Conservation (phyloP, 2,888 invertebrate species). For the Meteorus cinctellus region DNA sequence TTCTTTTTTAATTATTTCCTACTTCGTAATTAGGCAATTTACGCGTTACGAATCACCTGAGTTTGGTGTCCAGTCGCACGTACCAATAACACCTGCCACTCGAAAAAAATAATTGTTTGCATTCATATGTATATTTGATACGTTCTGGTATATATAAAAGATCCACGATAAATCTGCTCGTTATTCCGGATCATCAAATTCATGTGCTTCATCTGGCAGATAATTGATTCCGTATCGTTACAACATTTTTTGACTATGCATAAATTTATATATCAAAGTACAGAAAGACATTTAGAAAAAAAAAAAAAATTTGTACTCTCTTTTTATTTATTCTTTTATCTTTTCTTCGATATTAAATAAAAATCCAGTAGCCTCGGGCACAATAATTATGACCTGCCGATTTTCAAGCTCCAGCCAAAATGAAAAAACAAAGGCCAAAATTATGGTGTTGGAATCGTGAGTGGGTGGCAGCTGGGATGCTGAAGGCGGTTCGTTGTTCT, state of each 20-base stretch:
- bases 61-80: slow-evolving; percentile 64
- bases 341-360: neutral
- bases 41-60: slow-evolving; percentile 60
- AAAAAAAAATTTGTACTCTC: neutral
- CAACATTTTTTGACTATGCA: neutral
- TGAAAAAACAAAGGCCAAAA: slow-evolving; percentile 9
- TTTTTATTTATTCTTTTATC: neutral
- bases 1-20: neutral
- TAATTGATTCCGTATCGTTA: slow-evolving; percentile 22
- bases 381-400: slow-evolving; percentile 43
- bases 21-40: slow-evolving; percentile 47
- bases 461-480: slow-evolving; percentile 51
- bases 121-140: neutral
- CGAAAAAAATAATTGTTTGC: neutral
- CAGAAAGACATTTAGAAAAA: neutral
- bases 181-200: slow-evolving; percentile 37
- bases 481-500: slow-evolving; percentile 38
- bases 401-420: slow-evolving; percentile 14
- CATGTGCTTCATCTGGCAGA: slow-evolving; percentile 6
- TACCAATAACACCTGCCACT: slow-evolving; percentile 65
- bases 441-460: slow-evolving; percentile 29
- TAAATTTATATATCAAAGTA: neutral
- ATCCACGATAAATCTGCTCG: slow-evolving; percentile 21
- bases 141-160: neutral
- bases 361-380: slow-evolving; percentile 38